Evolutionary conservation across 2,113 vertebrate genomes (phyloP).

Genomic region (Alethe diademata): DNA sequence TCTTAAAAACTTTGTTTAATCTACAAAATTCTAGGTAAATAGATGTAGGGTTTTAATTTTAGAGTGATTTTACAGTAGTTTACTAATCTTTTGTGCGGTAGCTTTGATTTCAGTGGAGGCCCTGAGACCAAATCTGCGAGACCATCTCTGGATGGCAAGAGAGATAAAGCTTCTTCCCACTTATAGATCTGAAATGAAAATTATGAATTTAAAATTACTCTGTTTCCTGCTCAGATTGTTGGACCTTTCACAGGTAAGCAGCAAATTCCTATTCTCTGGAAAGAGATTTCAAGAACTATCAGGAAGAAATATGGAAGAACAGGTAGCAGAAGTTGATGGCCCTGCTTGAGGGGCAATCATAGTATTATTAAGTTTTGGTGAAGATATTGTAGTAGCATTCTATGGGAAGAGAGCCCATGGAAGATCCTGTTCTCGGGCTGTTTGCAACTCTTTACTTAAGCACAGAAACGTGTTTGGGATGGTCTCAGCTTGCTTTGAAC

Average conservation of each 20-base stretch:
- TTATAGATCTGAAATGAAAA: neutral
- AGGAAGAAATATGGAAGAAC: neutral
- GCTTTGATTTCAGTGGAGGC: neutral
- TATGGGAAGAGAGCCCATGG: neutral
- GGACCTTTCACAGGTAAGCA: neutral
- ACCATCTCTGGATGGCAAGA: neutral
- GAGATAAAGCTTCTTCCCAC: neutral
- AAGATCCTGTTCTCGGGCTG: neutral
- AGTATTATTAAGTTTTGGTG: neutral
- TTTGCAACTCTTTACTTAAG: neutral
- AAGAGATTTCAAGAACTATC: neutral
- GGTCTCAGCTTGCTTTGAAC: neutral
- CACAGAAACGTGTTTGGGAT: neutral
- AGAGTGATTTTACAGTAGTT: neutral
- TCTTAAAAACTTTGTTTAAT: neutral
- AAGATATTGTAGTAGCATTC: neutral
- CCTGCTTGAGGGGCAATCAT: neutral
- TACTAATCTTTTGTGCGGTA: neutral
- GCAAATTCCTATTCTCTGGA: neutral
- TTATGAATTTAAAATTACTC: neutral
- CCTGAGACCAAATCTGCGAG: neutral
- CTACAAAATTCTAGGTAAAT: neutral
- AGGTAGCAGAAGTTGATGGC: neutral
- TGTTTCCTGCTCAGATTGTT: neutral
- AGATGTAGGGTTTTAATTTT: neutral